A percentile compares a stretch with the other conserved stretches of the same genome.
Evolutionary conservation across 2,888 invertebrate genomes (phyloP).

Genomic region (Leptinotarsa rubiginosa): DNA sequence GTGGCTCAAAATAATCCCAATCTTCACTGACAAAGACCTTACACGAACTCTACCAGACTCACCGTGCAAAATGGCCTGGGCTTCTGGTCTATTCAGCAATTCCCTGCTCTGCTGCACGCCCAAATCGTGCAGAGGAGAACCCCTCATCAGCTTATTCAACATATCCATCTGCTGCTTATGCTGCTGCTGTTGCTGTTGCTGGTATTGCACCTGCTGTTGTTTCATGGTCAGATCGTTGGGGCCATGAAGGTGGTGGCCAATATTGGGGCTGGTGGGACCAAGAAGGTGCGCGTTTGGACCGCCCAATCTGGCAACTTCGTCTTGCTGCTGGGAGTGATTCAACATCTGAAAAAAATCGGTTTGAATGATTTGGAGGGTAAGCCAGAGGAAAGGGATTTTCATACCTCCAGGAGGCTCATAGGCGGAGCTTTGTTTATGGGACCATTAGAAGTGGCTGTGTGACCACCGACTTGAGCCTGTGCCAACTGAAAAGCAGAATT

Average conservation of each 20-base stretch:
- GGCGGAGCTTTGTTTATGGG: slow-evolving; percentile 66
- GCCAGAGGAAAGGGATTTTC: slow-evolving; percentile 5
- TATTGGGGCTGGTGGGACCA: slow-evolving; percentile 38
- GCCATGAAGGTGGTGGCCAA: slow-evolving; percentile 42
- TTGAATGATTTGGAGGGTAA: not conserved
- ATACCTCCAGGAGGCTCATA: slow-evolving; percentile 73
- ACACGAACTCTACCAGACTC: slow-evolving; percentile 39
- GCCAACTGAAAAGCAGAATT: slow-evolving; percentile 69
- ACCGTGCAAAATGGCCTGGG: slow-evolving; percentile 83
- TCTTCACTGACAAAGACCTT: not conserved
- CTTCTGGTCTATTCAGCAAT: slow-evolving; percentile 78
- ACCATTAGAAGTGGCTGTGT: slow-evolving; percentile 73
- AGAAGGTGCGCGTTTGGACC: slow-evolving; percentile 26
- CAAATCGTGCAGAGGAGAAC: slow-evolving; percentile 66
- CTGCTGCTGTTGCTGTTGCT: slow-evolving; percentile 49
- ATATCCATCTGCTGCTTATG: slow-evolving; percentile 63
- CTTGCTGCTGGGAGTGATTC: slow-evolving; percentile 69
- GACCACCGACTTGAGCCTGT: slow-evolving; percentile 77
- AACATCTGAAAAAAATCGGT: slow-evolving; percentile 68
- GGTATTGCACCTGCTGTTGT: slow-evolving; percentile 68
- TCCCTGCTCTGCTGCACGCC: slow-evolving; percentile 71
- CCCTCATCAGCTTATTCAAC: slow-evolving; percentile 62
- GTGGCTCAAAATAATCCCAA: not conserved
- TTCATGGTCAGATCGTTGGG: slow-evolving; percentile 66
- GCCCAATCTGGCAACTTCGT: slow-evolving; percentile 56